Evolutionary conservation across 2,797 vertebrate species (phyloP).

Genomic region (Xenentodon cancila): DNA sequence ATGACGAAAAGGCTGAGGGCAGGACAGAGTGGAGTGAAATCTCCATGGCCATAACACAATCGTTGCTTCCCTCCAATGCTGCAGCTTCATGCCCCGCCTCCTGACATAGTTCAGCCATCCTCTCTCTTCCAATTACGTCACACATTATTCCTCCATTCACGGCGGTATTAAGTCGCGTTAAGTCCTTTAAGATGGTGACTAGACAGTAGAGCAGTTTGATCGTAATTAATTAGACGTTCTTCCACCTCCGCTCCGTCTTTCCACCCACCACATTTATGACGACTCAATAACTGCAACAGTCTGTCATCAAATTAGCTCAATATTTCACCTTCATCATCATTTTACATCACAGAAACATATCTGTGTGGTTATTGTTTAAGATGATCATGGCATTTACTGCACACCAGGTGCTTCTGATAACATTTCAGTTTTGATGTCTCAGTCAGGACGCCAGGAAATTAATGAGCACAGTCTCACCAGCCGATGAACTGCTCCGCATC

Average conservation of each 20-base stretch:
- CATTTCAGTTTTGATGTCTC: not conserved
- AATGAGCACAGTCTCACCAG: not conserved
- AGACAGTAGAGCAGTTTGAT: not conserved
- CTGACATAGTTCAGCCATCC: slow-evolving; percentile 27
- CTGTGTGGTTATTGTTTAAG: not conserved
- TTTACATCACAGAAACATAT: not conserved
- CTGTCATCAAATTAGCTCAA: not conserved
- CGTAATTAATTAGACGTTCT: not conserved
- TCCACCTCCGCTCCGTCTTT: not conserved
- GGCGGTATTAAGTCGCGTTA: not conserved
- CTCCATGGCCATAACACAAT: slow-evolving; percentile 20
- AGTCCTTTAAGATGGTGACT: slow-evolving; percentile 7
- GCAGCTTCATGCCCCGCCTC: slow-evolving; percentile 10
- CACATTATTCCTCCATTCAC: slow-evolving; percentile 21
- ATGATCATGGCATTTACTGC: not conserved
- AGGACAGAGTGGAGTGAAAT: slow-evolving; percentile 25
- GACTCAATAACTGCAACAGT: not conserved
- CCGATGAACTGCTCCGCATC: not conserved
- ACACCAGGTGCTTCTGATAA: not conserved
- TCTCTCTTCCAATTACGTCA: slow-evolving; percentile 37
- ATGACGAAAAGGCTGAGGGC: slow-evolving; percentile 28
- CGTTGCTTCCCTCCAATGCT: slow-evolving; percentile 3
- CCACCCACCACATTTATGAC: no score
- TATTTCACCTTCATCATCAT: no score
- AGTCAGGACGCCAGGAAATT: not conserved